Base-by-base conservation (phyloP, 2,113 vertebrate genomes). In the Trichechus manatus region DNA sequence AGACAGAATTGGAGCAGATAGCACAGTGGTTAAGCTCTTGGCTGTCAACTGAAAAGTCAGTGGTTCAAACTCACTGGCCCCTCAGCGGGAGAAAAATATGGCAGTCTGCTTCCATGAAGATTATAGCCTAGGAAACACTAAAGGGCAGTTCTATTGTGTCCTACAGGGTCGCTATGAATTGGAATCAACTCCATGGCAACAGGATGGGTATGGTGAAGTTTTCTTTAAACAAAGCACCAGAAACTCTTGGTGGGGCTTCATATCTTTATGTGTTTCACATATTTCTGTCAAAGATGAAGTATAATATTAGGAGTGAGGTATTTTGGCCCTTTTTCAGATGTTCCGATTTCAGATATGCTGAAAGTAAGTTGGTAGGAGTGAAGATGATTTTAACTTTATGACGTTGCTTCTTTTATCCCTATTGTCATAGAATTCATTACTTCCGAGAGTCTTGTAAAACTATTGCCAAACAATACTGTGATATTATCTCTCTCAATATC, bases 221-320 rank as follows among this genome's bases (percentile, higher is more conserved):
- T 75, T 93, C 56, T 93, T 80, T n/a, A 61, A 56, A 72, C 61
- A 78, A 81, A 93, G 75, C 19, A 84, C 23, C 4, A 74, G 87
- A 89, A 78, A 72, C 19, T 29, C 23, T 14, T 31, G 17, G 23
- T 56, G 47, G 85, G 50, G 17, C 10, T 86, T 86, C 79, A 22
- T 47, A 50, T 70, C 50, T 81, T 63, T 44, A 7, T 5, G 11
- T 9, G 36, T 39, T 70, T 94, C 29, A 74, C 15, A 25, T 33
- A 61, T 44, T 97, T 87, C 47, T 83, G 53, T 72, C 13, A 64
- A 70, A 27, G 44, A 50, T 72, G 74, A 72, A 70, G n/a, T 44
- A 22, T 15, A 56, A 66, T 39, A 77, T 0, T 19, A 64, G 66
- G 50, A 93, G 80, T 3, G 61, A 74, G 74, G 72, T 44, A 75